A percentile compares a stretch with the other conserved stretches of the same genome.
phyloP scores from a whole-genome alignment of 2,888 invertebrate species.

The Diarsia dahlii region DNA sequence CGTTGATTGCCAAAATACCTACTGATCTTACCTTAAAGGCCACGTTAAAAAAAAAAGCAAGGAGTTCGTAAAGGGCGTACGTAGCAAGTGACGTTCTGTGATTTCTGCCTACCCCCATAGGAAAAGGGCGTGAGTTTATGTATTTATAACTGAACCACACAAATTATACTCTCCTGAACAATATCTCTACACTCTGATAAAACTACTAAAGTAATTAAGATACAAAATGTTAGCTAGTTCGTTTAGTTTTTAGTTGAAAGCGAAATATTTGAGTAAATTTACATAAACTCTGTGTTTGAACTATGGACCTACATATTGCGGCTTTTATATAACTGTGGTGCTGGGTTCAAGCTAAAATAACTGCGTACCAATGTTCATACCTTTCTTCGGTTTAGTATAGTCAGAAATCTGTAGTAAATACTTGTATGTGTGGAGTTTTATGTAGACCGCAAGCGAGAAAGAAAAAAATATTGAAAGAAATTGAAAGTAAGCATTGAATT shows the following conservation, averaged over 20 bases:
- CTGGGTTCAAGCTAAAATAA: slow-evolving; percentile 1
- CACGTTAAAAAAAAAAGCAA: too few relatives aligned
- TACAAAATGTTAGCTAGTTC: slow-evolving; percentile 13
- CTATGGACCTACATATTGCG: slow-evolving; percentile 25
- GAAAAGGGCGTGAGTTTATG: too few relatives aligned
- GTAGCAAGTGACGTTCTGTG: too few relatives aligned
- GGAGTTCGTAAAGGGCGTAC: too few relatives aligned
- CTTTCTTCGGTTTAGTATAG: slow-evolving; percentile 9
- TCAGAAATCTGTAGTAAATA: background rate
- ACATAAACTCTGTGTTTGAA: slow-evolving; percentile 44
- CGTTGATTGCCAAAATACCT: too few relatives aligned
- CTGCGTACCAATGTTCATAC: background rate
- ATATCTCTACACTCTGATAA: background rate
- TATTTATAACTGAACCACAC: background rate
- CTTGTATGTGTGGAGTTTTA: background rate
- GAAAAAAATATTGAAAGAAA: too few relatives aligned
- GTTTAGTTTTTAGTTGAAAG: slow-evolving; percentile 14
- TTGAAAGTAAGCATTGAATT: too few relatives aligned
- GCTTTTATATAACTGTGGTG: slow-evolving; percentile 16
- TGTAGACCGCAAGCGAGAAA: too few relatives aligned
- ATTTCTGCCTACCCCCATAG: too few relatives aligned
- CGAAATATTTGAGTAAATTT: too few relatives aligned
- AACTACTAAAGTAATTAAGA: slow-evolving; percentile 1
- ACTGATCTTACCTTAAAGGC: too few relatives aligned
- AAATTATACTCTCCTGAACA: background rate